Conservation (phyloP, 2,113 vertebrate species). For the Australoheros scitulus region DNA sequence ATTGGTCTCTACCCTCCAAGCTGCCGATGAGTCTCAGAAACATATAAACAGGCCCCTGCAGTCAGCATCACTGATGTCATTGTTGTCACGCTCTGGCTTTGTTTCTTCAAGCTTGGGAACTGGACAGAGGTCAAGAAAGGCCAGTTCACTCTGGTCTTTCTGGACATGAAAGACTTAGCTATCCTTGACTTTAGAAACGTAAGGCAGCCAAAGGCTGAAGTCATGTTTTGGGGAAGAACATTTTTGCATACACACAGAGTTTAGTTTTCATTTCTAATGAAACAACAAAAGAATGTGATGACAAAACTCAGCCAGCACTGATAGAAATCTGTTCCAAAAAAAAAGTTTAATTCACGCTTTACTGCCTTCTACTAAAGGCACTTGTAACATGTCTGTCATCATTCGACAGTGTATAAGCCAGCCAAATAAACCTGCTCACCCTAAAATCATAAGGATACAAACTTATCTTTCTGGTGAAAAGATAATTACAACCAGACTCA, state of each 20-base stretch:
- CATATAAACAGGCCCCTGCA: slow-evolving; percentile 2
- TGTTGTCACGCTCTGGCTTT: neutral
- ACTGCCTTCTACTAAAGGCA: slow-evolving; percentile 2
- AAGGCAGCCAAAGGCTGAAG: slow-evolving; percentile 27
- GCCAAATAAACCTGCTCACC: slow-evolving; percentile 40
- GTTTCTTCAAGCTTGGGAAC: slow-evolving; percentile 6
- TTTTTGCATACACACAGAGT: neutral
- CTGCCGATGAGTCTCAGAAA: slow-evolving; percentile 2
- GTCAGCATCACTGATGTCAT: slow-evolving; percentile 21
- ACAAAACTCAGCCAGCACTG: neutral
- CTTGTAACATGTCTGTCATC: slow-evolving; percentile 3
- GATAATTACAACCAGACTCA: slow-evolving; percentile 36
- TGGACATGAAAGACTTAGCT: slow-evolving; percentile 6
- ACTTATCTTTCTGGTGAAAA: slow-evolving; percentile 10
- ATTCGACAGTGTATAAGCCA: neutral
- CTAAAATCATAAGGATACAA: slow-evolving; percentile 22
- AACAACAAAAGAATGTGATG: neutral
- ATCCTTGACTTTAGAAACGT: slow-evolving; percentile 16
- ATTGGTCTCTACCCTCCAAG: rapidly evolving
- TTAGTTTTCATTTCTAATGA: slow-evolving; percentile 15
- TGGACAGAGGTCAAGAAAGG: slow-evolving; percentile 9
- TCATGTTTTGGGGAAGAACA: slow-evolving; percentile 23
- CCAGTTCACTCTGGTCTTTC: neutral
- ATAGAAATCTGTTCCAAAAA: neutral
- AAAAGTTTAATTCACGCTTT: neutral